phyloP scores from a whole-genome alignment of 2,888 invertebrate species.

The Spilarctia lutea region DNA sequence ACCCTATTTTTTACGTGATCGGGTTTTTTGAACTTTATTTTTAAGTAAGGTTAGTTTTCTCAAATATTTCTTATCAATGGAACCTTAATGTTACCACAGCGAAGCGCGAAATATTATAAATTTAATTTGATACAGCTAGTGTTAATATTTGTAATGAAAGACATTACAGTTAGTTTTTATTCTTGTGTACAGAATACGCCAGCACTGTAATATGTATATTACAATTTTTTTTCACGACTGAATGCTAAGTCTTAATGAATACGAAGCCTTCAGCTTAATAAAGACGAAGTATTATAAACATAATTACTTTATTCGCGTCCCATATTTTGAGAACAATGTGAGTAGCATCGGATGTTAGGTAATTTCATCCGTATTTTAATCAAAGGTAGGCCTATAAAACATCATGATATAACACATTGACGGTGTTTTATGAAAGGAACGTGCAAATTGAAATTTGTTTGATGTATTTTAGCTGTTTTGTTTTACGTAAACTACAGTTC shows the following conservation, averaged over 20 bases:
- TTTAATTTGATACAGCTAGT: too few species aligned
- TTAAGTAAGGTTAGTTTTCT: too few species aligned
- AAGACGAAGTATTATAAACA: slow-evolving; percentile 43
- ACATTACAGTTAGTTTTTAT: neutral
- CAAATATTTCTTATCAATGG: too few species aligned
- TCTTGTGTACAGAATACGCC: neutral
- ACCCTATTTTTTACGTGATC: too few species aligned
- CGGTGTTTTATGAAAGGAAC: slow-evolving; percentile 33
- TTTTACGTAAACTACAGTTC: neutral
- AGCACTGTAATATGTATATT: slow-evolving; percentile 8
- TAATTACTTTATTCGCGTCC: slow-evolving; percentile 44
- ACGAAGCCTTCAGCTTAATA: slow-evolving; percentile 31
- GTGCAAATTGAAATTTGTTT: slow-evolving; percentile 41
- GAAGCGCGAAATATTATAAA: too few species aligned
- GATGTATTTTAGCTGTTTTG: slow-evolving; percentile 25
- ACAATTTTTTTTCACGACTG: slow-evolving; percentile 26
- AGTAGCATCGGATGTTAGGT: slow-evolving; percentile 42
- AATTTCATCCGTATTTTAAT: slow-evolving; percentile 52
- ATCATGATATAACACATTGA: slow-evolving; percentile 43
- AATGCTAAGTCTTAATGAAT: slow-evolving; percentile 38
- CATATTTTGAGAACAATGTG: slow-evolving; percentile 49
- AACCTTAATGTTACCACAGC: too few species aligned
- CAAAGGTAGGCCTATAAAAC: slow-evolving; percentile 47
- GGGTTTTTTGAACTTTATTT: too few species aligned
- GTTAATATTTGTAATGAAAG: neutral